phyloP scores from a whole-genome alignment of 2,113 vertebrate genomes.

The Tragelaphus strepsiceros region DNA sequence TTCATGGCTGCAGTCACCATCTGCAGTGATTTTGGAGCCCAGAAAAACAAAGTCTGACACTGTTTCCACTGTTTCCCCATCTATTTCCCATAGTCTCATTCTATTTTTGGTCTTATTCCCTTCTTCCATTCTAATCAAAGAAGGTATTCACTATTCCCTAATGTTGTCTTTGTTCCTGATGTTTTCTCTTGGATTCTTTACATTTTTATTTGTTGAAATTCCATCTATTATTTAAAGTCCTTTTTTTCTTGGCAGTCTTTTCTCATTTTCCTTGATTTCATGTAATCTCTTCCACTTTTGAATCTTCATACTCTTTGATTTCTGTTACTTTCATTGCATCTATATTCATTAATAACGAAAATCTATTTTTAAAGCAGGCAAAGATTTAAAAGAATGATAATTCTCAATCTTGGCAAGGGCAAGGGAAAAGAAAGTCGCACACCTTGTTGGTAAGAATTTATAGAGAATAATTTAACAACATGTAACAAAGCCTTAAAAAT shows the following conservation, averaged over 20 bases:
- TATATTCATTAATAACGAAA: background rate
- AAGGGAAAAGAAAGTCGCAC: background rate
- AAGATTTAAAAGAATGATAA: background rate
- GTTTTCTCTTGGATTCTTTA: background rate
- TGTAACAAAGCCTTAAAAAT: background rate
- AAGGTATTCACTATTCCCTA: background rate
- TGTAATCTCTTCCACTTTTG: background rate
- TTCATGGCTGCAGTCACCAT: too few relatives aligned
- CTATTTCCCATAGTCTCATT: background rate
- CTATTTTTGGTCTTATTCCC: background rate
- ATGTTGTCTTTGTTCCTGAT: background rate
- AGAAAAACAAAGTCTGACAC: too few relatives aligned
- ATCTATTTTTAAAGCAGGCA: background rate
- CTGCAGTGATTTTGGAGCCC: too few relatives aligned
- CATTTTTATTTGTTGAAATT: background rate
- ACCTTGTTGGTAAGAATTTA: background rate
- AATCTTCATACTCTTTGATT: background rate
- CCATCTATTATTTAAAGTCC: background rate
- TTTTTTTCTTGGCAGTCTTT: background rate
- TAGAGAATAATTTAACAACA: background rate
- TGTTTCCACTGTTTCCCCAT: too few relatives aligned
- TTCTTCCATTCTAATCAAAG: background rate
- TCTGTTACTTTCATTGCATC: background rate
- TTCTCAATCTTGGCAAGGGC: background rate
- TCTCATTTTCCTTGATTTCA: background rate